Percentiles rank a stretch among this genome's conserved stretches.
These are phyloP conservation scores for Astur gentilis DNA, from an alignment of 2,113 vertebrate genomes.

Conservation along the genomic window DNA sequence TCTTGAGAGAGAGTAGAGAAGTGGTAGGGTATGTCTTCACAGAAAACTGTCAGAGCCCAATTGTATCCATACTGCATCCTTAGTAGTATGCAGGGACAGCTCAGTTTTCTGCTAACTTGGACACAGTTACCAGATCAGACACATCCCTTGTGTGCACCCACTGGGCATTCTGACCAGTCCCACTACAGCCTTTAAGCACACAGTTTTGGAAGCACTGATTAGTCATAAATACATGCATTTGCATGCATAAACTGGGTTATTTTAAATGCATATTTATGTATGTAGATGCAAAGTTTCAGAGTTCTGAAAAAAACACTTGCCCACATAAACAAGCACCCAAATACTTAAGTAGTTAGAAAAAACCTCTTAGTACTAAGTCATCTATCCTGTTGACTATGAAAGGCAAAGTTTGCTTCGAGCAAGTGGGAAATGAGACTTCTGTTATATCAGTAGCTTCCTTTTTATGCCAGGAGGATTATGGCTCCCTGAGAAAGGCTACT, in stretches of 20 bases:
- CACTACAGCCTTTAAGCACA: neutral
- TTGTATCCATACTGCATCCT: neutral
- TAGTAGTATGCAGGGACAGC: neutral
- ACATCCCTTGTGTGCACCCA: neutral
- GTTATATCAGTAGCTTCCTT: neutral
- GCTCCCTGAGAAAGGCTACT: neutral
- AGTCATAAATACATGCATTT: neutral
- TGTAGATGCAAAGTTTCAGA: neutral
- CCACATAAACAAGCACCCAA: neutral
- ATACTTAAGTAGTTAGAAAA: neutral
- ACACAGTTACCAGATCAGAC: neutral
- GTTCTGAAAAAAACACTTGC: neutral
- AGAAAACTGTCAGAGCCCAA: neutral
- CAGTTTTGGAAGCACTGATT: neutral
- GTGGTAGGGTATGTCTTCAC: neutral
- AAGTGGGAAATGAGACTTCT: neutral
- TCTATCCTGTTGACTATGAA: neutral
- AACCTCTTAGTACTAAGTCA: neutral
- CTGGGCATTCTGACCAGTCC: neutral
- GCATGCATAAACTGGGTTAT: neutral
- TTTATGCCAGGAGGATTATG: neutral
- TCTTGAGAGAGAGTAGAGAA: neutral
- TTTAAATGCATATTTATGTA: neutral
- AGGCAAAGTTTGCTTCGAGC: neutral
- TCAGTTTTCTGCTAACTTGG: neutral